Base-by-base conservation (phyloP, 1,140 invertebrate species). In the Meteorus sp. region DNA sequence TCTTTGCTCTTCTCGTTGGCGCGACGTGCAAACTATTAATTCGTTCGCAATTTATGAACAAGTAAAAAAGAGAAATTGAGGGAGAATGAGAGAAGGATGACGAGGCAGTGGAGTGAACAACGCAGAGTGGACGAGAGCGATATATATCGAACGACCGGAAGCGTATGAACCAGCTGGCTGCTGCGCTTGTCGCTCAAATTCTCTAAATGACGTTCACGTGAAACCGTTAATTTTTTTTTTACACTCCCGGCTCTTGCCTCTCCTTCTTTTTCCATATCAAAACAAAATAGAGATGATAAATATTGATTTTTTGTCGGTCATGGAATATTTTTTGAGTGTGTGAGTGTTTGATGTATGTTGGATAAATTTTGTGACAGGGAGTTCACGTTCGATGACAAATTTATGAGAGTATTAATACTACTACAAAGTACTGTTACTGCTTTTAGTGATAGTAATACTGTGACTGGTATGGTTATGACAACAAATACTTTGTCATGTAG, bases 11-110 rank as follows among this genome's bases (percentile, higher is more conserved):
- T 33, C 20, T 33, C 56, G 51, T 50, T 25, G 23, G 37, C 37
- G 25, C 9, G 43, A 47, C 50, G 54, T 57, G 43, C 55, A 54
- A 58, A 62, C 60, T 62, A 62, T 62, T 62, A 62, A 62, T 62
- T 62, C 56, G 56, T 62, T 51, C 39, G 39, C 31, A 37, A 23
- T 56, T 23, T 56, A 44, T 3, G 13, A 20, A 9, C n/a, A 33
- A 8, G 43, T 15, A 45, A 19, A 45, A 45, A n/a, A 20, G 43
- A 23, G 3, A 4, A 7, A 2, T 48, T 48, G 19, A 48, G 20
- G 20, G 13, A 27, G 45, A 23, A 45, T 13, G 17, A 29, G 20
- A 27, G 2, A n/a, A 22, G 8, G n/a, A 17, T 48, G n/a, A 48
- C 15, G 22, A 47, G 45, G n/a, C 23, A 27, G 17, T 29, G 22